Conservation (phyloP, 2,888 invertebrate species). For the Pegoplata infirma region DNA sequence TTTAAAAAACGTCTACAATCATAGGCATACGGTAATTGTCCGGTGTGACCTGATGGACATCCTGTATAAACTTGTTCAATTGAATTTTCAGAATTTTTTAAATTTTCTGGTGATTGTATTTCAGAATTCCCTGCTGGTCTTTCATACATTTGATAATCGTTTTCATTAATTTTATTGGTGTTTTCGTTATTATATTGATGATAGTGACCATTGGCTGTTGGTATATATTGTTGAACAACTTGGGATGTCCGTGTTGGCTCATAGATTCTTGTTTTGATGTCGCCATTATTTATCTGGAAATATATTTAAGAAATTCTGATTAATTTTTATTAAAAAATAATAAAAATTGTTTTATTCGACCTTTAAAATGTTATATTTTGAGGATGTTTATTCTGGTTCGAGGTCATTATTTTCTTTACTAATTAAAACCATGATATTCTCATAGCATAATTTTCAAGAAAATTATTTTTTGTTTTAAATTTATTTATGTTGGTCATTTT, state of each 20-base stretch:
- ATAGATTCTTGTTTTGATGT: constrained; percentile 43
- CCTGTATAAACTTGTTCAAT: constrained; percentile 69
- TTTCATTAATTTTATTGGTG: constrained; percentile 18
- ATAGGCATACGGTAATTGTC: constrained; percentile 81
- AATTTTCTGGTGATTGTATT: constrained; percentile 38
- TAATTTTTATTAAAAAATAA: no score
- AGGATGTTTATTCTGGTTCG: no score
- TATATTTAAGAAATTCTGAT: no score
- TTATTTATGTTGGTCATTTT: no score
- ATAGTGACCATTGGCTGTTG: constrained; percentile 45
- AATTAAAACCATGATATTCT: no score
- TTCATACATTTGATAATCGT: constrained; percentile 54
- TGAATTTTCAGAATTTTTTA: constrained; percentile 66
- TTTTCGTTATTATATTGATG: constrained; percentile 16
- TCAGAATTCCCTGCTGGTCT: no score
- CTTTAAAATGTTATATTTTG: no score
- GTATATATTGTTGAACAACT: constrained; percentile 20
- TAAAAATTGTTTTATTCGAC: no score
- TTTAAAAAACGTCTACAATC: constrained; percentile 84
- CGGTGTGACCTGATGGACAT: constrained; percentile 79
- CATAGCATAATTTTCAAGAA: no score
- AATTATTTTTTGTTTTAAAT: no score
- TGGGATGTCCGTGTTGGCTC: constrained; percentile 29
- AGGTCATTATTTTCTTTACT: no score
- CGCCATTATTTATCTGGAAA: no score